Conservation (phyloP, 2,113 vertebrate genomes). For the Phylloscopus trochiloides region DNA sequence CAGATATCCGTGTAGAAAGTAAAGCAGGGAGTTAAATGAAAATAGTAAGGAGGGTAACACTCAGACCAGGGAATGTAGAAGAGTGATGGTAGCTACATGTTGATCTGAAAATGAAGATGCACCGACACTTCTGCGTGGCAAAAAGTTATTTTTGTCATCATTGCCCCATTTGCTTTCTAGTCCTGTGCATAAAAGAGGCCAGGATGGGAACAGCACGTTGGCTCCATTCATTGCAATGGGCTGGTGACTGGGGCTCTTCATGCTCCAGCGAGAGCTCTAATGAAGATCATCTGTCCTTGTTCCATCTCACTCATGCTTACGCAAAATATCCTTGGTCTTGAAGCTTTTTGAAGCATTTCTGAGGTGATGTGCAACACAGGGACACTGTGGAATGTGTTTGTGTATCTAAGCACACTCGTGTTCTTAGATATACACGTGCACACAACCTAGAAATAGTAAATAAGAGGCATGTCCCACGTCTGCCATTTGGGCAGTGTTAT, state of each 20-base stretch:
- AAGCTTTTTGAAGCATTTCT: not conserved
- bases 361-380: not conserved
- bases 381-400: not conserved
- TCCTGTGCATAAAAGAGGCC: not conserved
- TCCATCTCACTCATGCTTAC: not conserved
- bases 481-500: slow-evolving; percentile 13
- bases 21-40: not conserved
- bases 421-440: not conserved
- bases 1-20: not conserved
- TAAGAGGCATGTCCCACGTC: not conserved
- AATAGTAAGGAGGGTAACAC: not conserved
- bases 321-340: not conserved
- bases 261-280: not conserved
- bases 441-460: not conserved
- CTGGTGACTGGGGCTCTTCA: not conserved
- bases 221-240: not conserved
- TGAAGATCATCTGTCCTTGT: not conserved
- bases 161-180: not conserved
- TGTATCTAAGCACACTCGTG: not conserved
- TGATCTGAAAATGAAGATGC: not conserved
- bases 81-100: not conserved
- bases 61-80: not conserved
- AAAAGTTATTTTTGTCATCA: slow-evolving; percentile 16
- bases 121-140: not conserved
- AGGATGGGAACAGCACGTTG: not conserved